Percentiles rank a stretch among this genome's conserved stretches.
Conservation (phyloP, 2,113 vertebrate genomes). For the Pteruthius melanotis region DNA sequence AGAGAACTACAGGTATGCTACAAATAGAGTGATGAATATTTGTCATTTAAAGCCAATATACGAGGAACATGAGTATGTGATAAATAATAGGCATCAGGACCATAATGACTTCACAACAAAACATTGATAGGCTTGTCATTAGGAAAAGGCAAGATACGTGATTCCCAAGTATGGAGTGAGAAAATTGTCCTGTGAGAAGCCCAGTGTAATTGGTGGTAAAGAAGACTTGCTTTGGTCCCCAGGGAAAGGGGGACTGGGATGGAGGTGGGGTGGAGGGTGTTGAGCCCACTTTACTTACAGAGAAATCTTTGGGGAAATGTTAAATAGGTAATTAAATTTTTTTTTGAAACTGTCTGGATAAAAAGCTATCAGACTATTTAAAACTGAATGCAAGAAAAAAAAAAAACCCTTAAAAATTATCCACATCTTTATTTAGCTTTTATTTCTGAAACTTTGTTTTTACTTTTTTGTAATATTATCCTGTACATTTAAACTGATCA, state of each 20-base stretch:
- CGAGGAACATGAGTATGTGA: not conserved
- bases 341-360: not conserved
- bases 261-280: not conserved
- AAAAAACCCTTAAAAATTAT: not conserved
- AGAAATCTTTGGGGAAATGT: not conserved
- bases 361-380: not conserved
- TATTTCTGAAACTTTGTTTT: not conserved
- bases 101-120: not conserved
- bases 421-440: not conserved
- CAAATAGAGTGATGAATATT: not conserved
- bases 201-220: not conserved
- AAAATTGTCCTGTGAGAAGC: not conserved
- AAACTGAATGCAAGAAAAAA: not conserved
- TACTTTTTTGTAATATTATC: not conserved
- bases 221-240: not conserved
- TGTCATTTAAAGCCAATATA: not conserved
- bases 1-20: not conserved
- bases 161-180: not conserved
- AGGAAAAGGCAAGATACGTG: not conserved
- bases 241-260: accelerated
- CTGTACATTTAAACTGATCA: not conserved
- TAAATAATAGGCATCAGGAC: not conserved
- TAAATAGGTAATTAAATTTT: not conserved
- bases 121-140: not conserved
- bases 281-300: not conserved